Base-by-base conservation (phyloP, 2,797 vertebrate species). In the Picus viridis region DNA sequence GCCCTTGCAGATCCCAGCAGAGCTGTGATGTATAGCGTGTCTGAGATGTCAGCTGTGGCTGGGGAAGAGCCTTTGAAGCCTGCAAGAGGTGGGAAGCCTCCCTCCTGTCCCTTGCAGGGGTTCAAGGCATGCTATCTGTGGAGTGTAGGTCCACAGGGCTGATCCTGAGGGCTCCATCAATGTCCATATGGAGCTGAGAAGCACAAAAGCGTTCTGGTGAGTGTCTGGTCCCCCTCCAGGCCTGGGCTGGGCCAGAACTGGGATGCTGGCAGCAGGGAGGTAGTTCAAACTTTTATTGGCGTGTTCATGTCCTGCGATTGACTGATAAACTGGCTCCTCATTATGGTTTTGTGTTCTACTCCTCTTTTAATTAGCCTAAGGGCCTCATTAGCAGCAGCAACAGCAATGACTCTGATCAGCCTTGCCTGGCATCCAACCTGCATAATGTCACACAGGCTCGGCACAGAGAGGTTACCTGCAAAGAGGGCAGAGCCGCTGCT, bases 381-480 rank as follows among this genome's bases (percentile, higher is more conserved):
- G 93, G 91, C 83, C 92, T 97, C 94, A 97, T 97, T 96, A 96
- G 95, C 95, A 82, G 91, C 82, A 68, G 90, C 84, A 83, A 85
- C 88, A 80, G 95, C 88, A 91, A 92, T 68, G 77, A 77, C 85
- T 93, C 88, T 97, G 95, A 97, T 96, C 94, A 95, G 94, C 88
- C 80, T 94, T 30, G 89, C 92, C 92, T 94, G 94, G 95, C 93
- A 81, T 93, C 88, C 92, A 94, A 90, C 88, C 88, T 89, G 79
- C 74, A 34, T 45, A 24, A 23, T 39, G 73, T 87, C 16, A 3
- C 75, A 17, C 49, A 8, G 73, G 92, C 91, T 90, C 61, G 1
- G 5, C 1, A 7, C 75, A 4, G 49, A 72, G 91, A 77, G 36
- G 47, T 94, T 89, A 96, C 90, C 93, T 86, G 92, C 5, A 26